Evolutionary conservation across 2,113 vertebrate species (phyloP).

Genomic region (Thunnus thynnus): DNA sequence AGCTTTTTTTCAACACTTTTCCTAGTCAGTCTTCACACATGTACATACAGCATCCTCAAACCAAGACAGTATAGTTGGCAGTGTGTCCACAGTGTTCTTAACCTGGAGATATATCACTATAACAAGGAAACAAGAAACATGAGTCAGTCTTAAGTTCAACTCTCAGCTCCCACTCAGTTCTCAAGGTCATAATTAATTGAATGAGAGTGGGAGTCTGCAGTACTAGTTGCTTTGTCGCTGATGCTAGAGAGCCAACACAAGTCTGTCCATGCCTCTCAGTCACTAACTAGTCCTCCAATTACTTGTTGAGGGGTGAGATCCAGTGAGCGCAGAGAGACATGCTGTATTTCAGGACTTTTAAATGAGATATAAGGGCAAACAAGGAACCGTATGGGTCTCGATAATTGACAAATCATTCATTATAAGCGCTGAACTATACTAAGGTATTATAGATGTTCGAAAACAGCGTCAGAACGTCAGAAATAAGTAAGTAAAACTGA

Average conservation of each 20-base stretch:
- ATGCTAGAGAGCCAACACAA: constrained; percentile 19
- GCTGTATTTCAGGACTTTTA: constrained; percentile 49
- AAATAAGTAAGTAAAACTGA: no score
- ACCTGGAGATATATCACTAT: constrained; percentile 21
- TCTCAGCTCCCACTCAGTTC: constrained; percentile 57
- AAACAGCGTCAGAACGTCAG: no score
- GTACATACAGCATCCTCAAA: background rate
- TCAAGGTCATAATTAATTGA: constrained; percentile 72
- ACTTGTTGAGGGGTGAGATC: constrained; percentile 53
- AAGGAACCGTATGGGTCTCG: constrained; percentile 37
- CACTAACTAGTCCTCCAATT: constrained; percentile 73
- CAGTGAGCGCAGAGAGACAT: constrained; percentile 18
- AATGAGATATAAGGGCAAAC: constrained; percentile 71
- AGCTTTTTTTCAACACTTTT: background rate
- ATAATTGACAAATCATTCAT: constrained; percentile 74
- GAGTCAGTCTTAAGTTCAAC: constrained; percentile 46
- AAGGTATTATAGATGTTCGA: background rate
- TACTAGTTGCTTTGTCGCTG: constrained; percentile 40
- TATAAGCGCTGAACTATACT: constrained; percentile 54
- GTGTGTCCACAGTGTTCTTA: constrained; percentile 2
- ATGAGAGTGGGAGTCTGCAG: constrained; percentile 53
- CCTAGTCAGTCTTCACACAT: background rate
- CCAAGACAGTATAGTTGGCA: background rate
- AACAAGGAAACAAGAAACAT: constrained; percentile 44
- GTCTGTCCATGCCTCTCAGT: constrained; percentile 24